Base-by-base conservation (phyloP, 2,797 vertebrate species). In the Megalops cyprinoides region DNA sequence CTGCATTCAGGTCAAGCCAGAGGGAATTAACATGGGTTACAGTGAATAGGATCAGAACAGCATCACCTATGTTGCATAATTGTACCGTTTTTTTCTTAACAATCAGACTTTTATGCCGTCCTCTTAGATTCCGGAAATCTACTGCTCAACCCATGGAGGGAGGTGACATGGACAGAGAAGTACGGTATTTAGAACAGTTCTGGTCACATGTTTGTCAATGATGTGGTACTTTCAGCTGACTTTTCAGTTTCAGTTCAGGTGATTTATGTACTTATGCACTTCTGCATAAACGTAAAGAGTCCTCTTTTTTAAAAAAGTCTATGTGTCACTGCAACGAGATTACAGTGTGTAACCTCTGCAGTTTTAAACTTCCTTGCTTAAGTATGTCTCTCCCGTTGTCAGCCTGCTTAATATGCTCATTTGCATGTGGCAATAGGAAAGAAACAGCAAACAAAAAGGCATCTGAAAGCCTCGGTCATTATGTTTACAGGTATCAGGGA, bases 121-220 rank as follows among this genome's bases (percentile, higher is more conserved):
- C 6, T 56, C 34, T 25, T 31, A 86, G 85, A 49, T 44, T 2
- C 77, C 78, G 75, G 25, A 39, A 81, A 83, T 79, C 1, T 73
- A 37, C 77, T 85, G 42, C 46, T 37, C 5, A 62, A 0, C 18
- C 84, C 86, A 18, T 85, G 83, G 84, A 85, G 83, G 81, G 76
- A 77, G n/a, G 2, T 85, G 37, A 3, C 3, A 37, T 87, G 84
- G 83, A 48, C 20, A n/a, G 69, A 84, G 4, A 14, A 3, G 84
- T 85, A 78, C 67, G 76, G 82, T n/a, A n/a, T n/a, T n/a, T n/a
- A n/a, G n/a, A n/a, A n/a, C n/a, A n/a, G n/a, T n/a, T n/a, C n/a
- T n/a, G n/a, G n/a, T n/a, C n/a, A n/a, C n/a, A n/a, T n/a, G n/a
- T n/a, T n/a, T n/a, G n/a, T n/a, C n/a, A n/a, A n/a, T n/a, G n/a